A percentile compares a stretch with the other conserved stretches of the same genome.
phyloP scores from a whole-genome alignment of 2,797 vertebrate species.

The Echeneis naucrates region DNA sequence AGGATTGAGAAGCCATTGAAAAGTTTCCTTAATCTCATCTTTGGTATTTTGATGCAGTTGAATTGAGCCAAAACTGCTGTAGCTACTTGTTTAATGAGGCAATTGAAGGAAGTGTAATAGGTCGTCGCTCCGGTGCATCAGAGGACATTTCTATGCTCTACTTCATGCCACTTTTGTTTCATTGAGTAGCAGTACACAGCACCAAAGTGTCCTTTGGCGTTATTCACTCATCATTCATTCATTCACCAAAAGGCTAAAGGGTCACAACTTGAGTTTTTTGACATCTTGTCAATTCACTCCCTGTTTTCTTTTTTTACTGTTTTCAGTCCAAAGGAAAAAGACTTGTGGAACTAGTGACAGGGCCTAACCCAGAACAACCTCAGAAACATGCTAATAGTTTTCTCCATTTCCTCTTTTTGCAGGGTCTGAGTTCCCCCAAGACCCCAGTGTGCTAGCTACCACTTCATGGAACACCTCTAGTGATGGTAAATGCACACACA shows the following conservation, averaged over 20 bases:
- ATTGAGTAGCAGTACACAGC: background rate
- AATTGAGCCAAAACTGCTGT: background rate
- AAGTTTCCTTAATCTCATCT: background rate
- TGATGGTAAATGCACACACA: conserved; percentile 82
- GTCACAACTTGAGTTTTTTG: background rate
- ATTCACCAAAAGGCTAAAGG: background rate
- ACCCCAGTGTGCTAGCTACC: conserved; percentile 87
- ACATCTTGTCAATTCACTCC: too few species aligned
- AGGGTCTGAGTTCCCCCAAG: conserved; percentile 89
- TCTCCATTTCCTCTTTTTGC: conserved; percentile 64
- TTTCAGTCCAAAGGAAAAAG: conserved; percentile 8
- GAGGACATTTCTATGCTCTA: background rate
- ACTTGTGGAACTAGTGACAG: background rate
- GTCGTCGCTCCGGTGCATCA: background rate
- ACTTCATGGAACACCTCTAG: conserved; percentile 91
- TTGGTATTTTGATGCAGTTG: background rate
- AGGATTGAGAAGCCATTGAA: background rate
- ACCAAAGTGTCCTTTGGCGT: background rate
- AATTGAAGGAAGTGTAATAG: background rate
- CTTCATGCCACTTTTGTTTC: background rate
- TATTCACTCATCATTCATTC: background rate
- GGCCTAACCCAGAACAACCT: background rate
- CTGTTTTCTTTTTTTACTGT: too few species aligned
- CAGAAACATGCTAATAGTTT: conserved; percentile 38
- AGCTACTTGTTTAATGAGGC: background rate